phyloP scores from a whole-genome alignment of 2,113 vertebrate species.

The Engystomops pustulosus region DNA sequence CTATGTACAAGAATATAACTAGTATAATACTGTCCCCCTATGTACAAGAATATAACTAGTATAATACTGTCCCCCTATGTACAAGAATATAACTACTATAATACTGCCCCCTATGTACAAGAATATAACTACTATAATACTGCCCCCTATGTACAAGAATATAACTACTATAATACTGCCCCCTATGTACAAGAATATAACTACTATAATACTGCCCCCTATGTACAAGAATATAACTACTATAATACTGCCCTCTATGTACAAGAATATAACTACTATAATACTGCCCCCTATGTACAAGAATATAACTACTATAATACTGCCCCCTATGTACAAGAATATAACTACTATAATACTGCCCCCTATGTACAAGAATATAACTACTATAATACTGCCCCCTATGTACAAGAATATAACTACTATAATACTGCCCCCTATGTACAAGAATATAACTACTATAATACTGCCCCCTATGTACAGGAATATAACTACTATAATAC shows the following conservation, averaged over 20 bases:
- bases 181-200: too few relatives aligned
- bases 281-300: too few relatives aligned
- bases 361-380: constrained; percentile 11
- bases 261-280: too few relatives aligned
- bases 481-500: constrained; percentile 4
- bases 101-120: constrained; percentile 9
- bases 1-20: constrained; percentile 15
- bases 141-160: too few relatives aligned
- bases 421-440: background rate
- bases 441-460: constrained; percentile 2
- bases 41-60: constrained; percentile 10
- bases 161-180: too few relatives aligned
- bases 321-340: constrained; percentile 12
- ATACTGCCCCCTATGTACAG: background rate
- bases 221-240: too few relatives aligned
- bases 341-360: constrained; percentile 9
- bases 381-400: constrained; percentile 10
- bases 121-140: constrained; percentile 18
- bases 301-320: too few relatives aligned
- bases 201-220: too few relatives aligned
- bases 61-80: constrained; percentile 6
- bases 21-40: constrained; percentile 9
- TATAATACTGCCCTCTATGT: too few relatives aligned
- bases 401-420: constrained; percentile 11
- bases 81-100: constrained; percentile 15